Conservation (phyloP, 2,797 vertebrate genomes). For the Hoplostethus atlanticus region DNA sequence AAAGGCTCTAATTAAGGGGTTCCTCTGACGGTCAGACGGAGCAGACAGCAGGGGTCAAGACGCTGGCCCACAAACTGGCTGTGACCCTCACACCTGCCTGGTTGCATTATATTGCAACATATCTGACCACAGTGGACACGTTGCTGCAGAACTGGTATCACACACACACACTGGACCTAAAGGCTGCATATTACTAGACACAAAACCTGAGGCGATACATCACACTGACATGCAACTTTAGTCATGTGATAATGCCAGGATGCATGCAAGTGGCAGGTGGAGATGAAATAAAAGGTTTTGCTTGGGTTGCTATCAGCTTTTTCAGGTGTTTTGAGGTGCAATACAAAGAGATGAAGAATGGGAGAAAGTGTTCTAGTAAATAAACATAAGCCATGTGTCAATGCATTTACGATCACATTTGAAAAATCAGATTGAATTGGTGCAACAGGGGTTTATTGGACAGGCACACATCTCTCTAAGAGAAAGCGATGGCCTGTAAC, state of each 20-base stretch:
- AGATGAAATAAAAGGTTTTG: background rate
- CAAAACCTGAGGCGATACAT: background rate
- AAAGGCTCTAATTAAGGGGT: constrained; percentile 80
- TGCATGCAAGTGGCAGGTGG: too few species aligned
- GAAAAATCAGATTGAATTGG: too few species aligned
- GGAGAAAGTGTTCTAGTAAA: background rate
- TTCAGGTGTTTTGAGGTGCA: background rate
- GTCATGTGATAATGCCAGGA: too few species aligned
- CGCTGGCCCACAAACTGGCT: constrained; percentile 75
- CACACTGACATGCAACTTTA: too few species aligned
- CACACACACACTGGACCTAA: constrained; percentile 13
- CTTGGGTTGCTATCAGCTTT: background rate
- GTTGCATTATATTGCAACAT: constrained; percentile 71
- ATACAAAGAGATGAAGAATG: background rate
- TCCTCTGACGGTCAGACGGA: constrained; percentile 78
- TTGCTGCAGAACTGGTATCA: constrained; percentile 24
- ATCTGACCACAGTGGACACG: constrained; percentile 49
- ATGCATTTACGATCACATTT: too few species aligned
- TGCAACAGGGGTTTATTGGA: background rate
- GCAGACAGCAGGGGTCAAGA: constrained; percentile 78
- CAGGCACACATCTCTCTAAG: background rate
- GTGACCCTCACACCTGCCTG: constrained; percentile 83
- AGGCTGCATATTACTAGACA: background rate
- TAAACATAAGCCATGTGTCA: background rate
- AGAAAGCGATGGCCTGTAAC: background rate